These are phyloP conservation scores for Dasypus novemcinctus DNA, from an alignment of 2,113 vertebrate genomes.

Conservation along the genomic window DNA sequence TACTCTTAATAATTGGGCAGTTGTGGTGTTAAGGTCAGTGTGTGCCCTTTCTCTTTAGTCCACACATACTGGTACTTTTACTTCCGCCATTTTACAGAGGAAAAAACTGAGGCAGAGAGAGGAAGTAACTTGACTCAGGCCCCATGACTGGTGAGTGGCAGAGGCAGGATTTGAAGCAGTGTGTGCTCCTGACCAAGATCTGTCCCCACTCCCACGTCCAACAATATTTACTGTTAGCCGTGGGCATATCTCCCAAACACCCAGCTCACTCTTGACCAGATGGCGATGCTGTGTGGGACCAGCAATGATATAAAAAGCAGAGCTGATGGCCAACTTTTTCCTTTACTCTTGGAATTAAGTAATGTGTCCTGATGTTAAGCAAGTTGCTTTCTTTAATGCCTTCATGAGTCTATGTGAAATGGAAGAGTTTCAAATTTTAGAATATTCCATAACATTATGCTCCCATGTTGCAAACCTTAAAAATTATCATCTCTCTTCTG, in stretches of 20 bases:
- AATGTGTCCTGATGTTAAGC: neutral
- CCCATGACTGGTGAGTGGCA: neutral
- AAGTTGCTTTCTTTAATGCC: neutral
- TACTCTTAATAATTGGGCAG: neutral
- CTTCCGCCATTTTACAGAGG: neutral
- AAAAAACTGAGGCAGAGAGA: neutral
- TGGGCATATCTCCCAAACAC: neutral
- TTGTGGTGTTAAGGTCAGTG: too few relatives aligned
- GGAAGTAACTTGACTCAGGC: too few relatives aligned
- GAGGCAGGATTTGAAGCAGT: neutral
- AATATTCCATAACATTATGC: neutral
- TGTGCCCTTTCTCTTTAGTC: neutral
- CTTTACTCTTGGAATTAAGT: neutral
- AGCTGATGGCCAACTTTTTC: neutral
- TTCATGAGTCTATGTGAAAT: neutral
- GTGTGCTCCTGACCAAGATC: neutral
- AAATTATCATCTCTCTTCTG: neutral
- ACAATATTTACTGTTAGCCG: too few relatives aligned
- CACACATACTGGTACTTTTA: rapidly evolving
- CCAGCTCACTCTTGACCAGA: neutral
- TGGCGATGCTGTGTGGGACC: neutral
- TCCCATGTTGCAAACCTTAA: neutral
- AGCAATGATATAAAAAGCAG: neutral
- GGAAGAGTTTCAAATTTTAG: neutral
- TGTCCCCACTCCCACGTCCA: too few relatives aligned